Evolutionary conservation across 2,888 invertebrate species (phyloP).

Genomic region (Eilema caniola): DNA sequence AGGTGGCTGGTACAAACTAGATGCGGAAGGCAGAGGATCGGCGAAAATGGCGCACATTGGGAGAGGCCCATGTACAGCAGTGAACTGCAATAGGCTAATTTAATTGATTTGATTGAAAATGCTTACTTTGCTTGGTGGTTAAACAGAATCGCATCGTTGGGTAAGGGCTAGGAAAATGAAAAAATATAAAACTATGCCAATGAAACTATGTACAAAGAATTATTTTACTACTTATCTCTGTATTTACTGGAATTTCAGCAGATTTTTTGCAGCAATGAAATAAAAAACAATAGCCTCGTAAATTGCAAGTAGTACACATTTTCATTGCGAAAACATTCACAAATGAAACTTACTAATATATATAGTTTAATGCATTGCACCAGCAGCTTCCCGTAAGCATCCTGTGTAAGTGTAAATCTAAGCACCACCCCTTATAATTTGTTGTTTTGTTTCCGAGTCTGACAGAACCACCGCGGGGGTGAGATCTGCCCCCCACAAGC

Average conservation of each 20-base stretch:
- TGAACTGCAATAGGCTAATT: too few relatives aligned
- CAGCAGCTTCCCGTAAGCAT: not conserved
- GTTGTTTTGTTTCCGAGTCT: slow-evolving; percentile 19
- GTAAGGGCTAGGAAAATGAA: too few relatives aligned
- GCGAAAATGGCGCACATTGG: too few relatives aligned
- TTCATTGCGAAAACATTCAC: not conserved
- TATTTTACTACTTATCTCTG: not conserved
- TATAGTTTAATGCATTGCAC: slow-evolving; percentile 2
- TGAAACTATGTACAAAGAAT: not conserved
- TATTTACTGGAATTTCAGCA: not conserved
- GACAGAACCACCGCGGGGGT: not conserved
- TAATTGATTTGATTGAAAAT: too few relatives aligned
- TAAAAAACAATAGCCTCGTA: not conserved
- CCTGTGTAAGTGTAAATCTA: slow-evolving; percentile 37
- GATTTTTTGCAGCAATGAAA: not conserved
- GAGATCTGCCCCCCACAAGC: not conserved
- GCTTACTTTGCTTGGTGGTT: too few relatives aligned
- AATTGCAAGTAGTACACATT: not conserved
- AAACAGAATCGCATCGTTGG: too few relatives aligned
- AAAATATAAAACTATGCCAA: too few relatives aligned
- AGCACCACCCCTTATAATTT: slow-evolving; percentile 19
- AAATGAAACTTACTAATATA: not conserved
- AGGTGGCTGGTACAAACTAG: too few relatives aligned
- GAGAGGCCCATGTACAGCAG: too few relatives aligned
- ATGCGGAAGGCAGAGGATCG: too few relatives aligned